These are phyloP conservation scores for Urocyon cinereoargenteus DNA, from an alignment of 2,797 vertebrate genomes.

Conservation along the genomic window DNA sequence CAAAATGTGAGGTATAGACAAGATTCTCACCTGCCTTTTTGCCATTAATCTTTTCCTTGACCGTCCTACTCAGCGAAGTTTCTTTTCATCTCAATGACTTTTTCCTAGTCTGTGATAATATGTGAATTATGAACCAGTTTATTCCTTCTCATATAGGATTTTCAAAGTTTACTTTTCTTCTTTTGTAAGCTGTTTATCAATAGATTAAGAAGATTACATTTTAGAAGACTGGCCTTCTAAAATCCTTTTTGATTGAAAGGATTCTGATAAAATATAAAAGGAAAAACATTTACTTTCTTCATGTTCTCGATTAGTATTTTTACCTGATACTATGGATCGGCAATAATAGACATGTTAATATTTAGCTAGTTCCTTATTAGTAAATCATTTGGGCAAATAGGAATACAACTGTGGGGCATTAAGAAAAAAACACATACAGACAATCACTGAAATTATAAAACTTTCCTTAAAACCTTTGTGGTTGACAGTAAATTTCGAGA, in stretches of 20 bases:
- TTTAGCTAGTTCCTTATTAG: background rate
- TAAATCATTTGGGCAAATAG: slow-evolving; percentile 38
- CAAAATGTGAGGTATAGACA: background rate
- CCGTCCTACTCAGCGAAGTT: background rate
- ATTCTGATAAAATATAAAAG: background rate
- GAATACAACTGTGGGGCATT: background rate
- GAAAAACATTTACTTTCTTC: background rate
- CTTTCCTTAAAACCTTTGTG: background rate
- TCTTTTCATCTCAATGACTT: background rate
- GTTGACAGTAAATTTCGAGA: background rate
- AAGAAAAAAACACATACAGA: background rate
- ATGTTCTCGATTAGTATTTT: background rate
- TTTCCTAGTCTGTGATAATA: background rate
- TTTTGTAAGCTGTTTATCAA: background rate
- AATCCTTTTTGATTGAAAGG: background rate
- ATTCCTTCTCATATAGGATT: background rate
- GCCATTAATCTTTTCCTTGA: background rate
- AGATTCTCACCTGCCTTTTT: background rate
- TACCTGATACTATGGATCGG: background rate
- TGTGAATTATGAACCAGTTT: background rate
- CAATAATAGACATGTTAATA: slow-evolving; percentile 5
- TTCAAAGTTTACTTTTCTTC: background rate
- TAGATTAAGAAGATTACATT: background rate
- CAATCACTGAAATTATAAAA: slow-evolving; percentile 24
- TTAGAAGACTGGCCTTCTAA: background rate